phyloP scores from a whole-genome alignment of 2,888 invertebrate species.

The Priapulus caudatus region DNA sequence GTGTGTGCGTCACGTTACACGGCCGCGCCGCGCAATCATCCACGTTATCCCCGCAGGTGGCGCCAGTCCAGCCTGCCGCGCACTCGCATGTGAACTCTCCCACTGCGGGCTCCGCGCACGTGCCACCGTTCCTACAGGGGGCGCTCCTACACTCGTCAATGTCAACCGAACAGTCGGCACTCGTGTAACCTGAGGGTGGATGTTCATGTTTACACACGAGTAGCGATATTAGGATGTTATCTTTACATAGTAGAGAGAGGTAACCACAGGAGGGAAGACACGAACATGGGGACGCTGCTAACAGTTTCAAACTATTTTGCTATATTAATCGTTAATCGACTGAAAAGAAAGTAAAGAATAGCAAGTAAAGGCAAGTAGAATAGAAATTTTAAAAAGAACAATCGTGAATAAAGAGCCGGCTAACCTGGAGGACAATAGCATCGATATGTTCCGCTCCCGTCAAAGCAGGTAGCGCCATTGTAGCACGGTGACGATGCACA shows the following conservation, averaged over 20 bases:
- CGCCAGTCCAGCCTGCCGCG: not conserved
- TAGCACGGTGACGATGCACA: constrained; percentile 65
- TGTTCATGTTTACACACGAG: too few relatives aligned
- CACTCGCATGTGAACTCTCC: not conserved
- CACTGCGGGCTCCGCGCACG: not conserved
- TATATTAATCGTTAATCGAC: too few relatives aligned
- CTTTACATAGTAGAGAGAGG: too few relatives aligned
- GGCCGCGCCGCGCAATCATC: not conserved
- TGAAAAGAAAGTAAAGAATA: too few relatives aligned
- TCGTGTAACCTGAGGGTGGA: not conserved
- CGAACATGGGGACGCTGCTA: too few relatives aligned
- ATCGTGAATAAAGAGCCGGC: too few relatives aligned
- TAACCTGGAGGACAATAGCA: constrained; percentile 60
- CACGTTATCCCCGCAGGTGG: not conserved
- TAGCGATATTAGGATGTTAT: too few relatives aligned
- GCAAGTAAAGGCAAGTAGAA: too few relatives aligned
- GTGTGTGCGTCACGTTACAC: not conserved
- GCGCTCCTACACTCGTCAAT: not conserved
- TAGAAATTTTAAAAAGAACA: too few relatives aligned
- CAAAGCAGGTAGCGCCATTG: constrained; percentile 63
- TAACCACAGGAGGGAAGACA: too few relatives aligned
- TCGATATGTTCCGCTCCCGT: constrained; percentile 58
- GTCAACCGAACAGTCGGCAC: not conserved
- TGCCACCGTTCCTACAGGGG: not conserved
- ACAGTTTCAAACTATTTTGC: too few relatives aligned